These are phyloP conservation scores for Cranoglanis bouderius DNA, from an alignment of 2,113 vertebrate species.

Conservation along the genomic window DNA sequence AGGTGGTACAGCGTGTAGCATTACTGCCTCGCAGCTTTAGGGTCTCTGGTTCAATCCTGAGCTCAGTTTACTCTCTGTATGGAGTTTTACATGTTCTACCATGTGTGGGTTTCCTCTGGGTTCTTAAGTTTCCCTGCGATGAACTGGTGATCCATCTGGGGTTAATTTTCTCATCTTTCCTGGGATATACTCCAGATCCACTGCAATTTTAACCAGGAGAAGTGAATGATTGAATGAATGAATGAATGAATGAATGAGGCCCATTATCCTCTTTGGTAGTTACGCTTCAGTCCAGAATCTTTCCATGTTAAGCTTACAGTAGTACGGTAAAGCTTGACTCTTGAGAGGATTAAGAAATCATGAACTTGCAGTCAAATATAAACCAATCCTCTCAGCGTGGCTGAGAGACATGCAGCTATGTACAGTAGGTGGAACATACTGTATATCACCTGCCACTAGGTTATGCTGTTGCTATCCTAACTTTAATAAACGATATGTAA, in stretches of 20 bases:
- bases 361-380: not conserved
- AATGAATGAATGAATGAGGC: not conserved
- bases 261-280: not conserved
- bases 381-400: not conserved
- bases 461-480: not conserved
- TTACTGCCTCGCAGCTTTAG: not conserved
- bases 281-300: not conserved
- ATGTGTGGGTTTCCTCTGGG: not conserved
- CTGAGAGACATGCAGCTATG: not conserved
- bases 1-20: not conserved
- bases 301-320: not conserved
- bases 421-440: not conserved
- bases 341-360: not conserved
- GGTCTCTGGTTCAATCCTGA: not conserved
- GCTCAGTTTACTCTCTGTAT: not conserved
- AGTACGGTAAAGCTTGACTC: not conserved
- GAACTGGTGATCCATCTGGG: not conserved
- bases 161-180: not conserved
- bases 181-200: not conserved
- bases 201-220: not conserved
- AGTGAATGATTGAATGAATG: not conserved
- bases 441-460: not conserved
- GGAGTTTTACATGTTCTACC: not conserved
- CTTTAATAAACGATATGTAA: not conserved
- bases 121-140: not conserved